Evolutionary conservation across 2,888 invertebrate genomes (phyloP), one percentile per base, ranked within the genome.

Genomic region (Caprella mutica): DNA sequence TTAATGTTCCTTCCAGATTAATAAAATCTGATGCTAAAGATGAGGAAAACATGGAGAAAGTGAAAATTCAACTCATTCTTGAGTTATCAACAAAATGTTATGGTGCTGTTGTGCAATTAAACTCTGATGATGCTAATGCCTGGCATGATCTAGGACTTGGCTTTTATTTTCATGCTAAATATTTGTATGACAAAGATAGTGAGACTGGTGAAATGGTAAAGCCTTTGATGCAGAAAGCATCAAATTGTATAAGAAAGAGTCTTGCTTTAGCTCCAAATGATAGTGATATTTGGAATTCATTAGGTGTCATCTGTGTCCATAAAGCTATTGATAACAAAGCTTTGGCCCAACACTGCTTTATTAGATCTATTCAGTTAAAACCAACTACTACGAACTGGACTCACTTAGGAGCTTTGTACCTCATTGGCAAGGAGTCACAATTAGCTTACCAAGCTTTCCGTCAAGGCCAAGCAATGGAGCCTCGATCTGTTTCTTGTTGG

Each of bases 401-500:
- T 30, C 74, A 73, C 66, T 67, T 74, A 8, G 76, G 72, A 35
- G 68, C 72, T 14, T 66, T 76, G 24, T 77, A 77, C 67, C 66
- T 76, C 6, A 48, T 48, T 17, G 52, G 66, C 19, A 78, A 76
- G 24, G 77, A 84, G 52, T 74, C 79, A 30, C 80, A 82, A 72
- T 75, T 86, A 67, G 87, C 92, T 2, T 91, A 93, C 72, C 81
- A 85, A 69, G 86, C 90, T 43, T 92, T 90, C 70, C 83, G 83
- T 68, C 80, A 85, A 67, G 90, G 91, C 0, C 93, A 94, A 71
- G 83, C 88, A 56, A 79, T 83, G n/a, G 84, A 90, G 71, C 91
- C 91, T 4, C 80, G 82, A 35, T 90, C 87, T 71, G 78, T 84
- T 17, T 82, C 84, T 65, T 85, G 87, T 68, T 94, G 94, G 94